phyloP scores from a whole-genome alignment of 2,797 vertebrate genomes.

The Smutsia temminckii region DNA sequence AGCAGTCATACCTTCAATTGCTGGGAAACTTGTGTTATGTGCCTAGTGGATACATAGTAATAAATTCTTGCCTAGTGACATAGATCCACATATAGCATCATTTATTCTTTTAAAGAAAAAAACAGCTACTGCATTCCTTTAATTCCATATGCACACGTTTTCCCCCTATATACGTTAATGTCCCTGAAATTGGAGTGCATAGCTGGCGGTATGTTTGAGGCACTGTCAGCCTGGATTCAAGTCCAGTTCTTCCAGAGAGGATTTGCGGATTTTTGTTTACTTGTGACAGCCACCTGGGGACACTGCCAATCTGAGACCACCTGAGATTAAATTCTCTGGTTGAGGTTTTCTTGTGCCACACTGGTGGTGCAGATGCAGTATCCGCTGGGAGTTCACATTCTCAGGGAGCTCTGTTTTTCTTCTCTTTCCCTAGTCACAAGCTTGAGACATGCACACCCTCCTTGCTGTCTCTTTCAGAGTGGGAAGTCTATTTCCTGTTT shows the following conservation, averaged over 20 bases:
- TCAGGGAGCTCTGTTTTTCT: background rate
- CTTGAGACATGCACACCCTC: background rate
- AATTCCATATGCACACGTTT: background rate
- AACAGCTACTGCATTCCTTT: background rate
- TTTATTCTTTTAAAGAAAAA: constrained; percentile 14
- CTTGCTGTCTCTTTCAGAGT: background rate
- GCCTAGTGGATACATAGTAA: background rate
- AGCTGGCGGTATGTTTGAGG: background rate
- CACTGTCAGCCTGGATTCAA: background rate
- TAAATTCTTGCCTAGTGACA: background rate
- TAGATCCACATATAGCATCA: background rate
- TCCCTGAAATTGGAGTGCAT: background rate
- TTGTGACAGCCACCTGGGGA: background rate
- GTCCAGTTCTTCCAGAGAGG: background rate
- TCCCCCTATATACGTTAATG: background rate
- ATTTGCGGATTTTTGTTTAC: constrained; percentile 6
- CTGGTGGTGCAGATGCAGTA: background rate
- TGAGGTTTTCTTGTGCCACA: background rate
- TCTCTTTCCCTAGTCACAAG: background rate
- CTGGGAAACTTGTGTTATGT: constrained; percentile 1
- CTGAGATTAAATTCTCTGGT: constrained; percentile 9
- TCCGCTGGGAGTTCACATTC: background rate
- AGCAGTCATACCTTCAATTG: constrained; percentile 12
- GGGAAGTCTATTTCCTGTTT: constrained; percentile 3
- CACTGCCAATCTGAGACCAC: background rate